Conservation (phyloP, 2,113 vertebrate species). For the Prietella phreatophila region DNA sequence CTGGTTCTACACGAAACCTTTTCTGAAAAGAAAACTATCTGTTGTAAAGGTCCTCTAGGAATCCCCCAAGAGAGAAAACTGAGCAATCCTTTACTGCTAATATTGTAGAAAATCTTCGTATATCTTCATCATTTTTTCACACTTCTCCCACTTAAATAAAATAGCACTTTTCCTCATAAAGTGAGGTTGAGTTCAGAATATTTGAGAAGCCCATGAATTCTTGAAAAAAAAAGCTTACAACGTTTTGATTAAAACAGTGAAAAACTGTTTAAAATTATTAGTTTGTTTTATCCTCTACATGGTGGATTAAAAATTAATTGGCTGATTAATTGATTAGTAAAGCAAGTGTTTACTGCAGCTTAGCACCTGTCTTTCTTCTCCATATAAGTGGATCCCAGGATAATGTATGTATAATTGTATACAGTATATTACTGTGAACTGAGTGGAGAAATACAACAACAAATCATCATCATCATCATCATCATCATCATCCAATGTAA, state of each 20-base stretch:
- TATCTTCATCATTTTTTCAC: neutral
- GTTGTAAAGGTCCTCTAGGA: neutral
- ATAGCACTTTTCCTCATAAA: neutral
- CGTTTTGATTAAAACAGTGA: too few species aligned
- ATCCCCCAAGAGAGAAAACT: neutral
- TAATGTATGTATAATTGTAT: neutral
- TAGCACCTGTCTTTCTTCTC: constrained; percentile 25
- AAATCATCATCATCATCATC: constrained; percentile 10
- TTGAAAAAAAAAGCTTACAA: neutral
- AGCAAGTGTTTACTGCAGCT: constrained; percentile 21
- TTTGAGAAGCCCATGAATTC: neutral
- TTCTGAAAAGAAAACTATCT: neutral
- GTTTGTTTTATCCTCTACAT: constrained; percentile 19
- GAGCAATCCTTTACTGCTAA: neutral
- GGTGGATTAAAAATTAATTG: constrained; percentile 30
- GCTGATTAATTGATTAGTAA: constrained; percentile 34
- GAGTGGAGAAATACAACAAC: neutral
- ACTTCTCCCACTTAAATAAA: too few species aligned
- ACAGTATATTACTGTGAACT: neutral
- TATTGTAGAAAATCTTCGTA: neutral
- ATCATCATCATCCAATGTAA: neutral
- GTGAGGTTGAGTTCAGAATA: neutral
- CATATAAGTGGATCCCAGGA: constrained; percentile 15
- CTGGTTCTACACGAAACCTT: neutral
- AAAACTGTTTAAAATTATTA: neutral